Base-by-base conservation (phyloP, 1,140 invertebrate species). In the Anastrepha ludens region DNA sequence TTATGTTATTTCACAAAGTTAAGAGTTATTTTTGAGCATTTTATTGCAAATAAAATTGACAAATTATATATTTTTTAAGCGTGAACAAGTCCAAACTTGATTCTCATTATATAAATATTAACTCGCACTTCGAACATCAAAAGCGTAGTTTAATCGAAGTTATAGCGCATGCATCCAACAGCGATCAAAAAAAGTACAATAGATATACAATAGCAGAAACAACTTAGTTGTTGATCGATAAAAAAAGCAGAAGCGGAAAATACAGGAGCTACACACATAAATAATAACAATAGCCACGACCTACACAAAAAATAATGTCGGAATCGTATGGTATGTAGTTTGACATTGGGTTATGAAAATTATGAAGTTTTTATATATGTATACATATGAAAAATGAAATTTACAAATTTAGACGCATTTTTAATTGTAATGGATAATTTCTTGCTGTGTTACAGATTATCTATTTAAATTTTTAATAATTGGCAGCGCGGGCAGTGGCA, bases 401-500 rank as follows among this genome's bases (percentile, higher is more conserved):
- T 17, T 62, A n/a, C 60, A 17, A 62, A 62, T 17, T 15, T 2
- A 47, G 11, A 74, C 17, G 7, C 44, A 74, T 47, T 47, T 11
- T 11, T 55, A 8, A 3, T 11, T 47, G 44, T 15, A 55, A 58
- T 81, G 13, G 8, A 47, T 81, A 7, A 44, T 81, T 81, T 55
- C 11, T 81, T 20, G 13, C 1, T 55, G 47, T 81, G 44, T 95
- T 94, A 70, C 93, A 96, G 97, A 97, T 95, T 97, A 96, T 93
- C 94, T 97, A 85, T 97, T 97, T 93, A 97, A 97, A 94, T 97
- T 97, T 93, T 94, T 97, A 81, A 96, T 97, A 17, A 97, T 97
- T 93, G 97, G 97, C 85, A 97, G 96, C 94, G 95, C 96, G 91
- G 97, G 97, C 87, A 97, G 97, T 89, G 97, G 97, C 81, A 98